Percentiles rank a stretch among this genome's conserved stretches.
Conservation (phyloP, 2,888 invertebrate genomes). For the Amblyjoppa proteus region DNA sequence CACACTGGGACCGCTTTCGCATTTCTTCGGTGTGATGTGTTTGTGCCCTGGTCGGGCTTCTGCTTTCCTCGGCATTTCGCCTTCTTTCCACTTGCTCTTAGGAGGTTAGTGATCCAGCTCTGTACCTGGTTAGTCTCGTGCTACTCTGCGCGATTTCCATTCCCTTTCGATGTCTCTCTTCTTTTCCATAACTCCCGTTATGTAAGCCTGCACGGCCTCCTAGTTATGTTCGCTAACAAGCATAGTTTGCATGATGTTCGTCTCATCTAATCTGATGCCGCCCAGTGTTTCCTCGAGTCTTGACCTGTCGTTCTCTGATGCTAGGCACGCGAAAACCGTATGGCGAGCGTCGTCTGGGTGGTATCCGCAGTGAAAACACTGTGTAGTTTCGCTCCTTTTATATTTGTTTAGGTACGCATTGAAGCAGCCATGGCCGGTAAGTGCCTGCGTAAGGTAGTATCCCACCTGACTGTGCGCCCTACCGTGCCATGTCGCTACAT, state of each 20-base stretch:
- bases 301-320: not conserved
- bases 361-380: slow-evolving; percentile 68
- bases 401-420: slow-evolving; percentile 62
- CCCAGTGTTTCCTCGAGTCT: not conserved
- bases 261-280: no score
- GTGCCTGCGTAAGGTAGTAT: slow-evolving; percentile 64
- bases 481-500: slow-evolving; percentile 23
- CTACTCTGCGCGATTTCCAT: no score
- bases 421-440: slow-evolving; percentile 72
- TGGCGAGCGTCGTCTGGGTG: slow-evolving; percentile 24
- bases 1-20: not conserved
- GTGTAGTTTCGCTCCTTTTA: slow-evolving; percentile 71
- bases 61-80: not conserved
- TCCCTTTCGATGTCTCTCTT: no score
- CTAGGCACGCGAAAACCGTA: slow-evolving; percentile 24
- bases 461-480: slow-evolving; percentile 47
- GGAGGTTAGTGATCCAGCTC: no score
- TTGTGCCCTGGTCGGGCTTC: not conserved
- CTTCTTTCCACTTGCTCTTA: not conserved
- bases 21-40: not conserved
- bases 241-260: no score
- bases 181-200: no score
- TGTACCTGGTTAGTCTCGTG: no score
- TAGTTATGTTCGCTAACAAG: no score
- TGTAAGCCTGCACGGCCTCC: no score